Evolutionary conservation across 1,140 invertebrate genomes (phyloP), one percentile per base, ranked within the genome.

Genomic region (Copidosoma floridanum): DNA sequence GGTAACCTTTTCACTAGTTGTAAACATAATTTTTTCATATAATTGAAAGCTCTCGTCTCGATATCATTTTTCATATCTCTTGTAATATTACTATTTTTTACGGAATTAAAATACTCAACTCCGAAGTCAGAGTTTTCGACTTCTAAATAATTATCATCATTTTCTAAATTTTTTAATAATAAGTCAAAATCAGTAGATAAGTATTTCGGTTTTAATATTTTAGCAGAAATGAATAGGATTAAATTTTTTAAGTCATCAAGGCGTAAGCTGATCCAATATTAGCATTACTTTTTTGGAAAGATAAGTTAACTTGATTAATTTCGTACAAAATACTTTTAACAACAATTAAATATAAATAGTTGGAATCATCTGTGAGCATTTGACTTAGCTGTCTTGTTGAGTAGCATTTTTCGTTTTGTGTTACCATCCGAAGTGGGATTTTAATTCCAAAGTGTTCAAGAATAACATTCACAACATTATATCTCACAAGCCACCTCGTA

Each of bases 381-480:
- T 6, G 6, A 16, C 61, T 21, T 12, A 66, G 43, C 11, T 48
- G 6, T 21, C 58, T 47, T 18, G 54, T 54, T 7, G 21, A 47
- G 12, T 50, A 63, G 32, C 57, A 54, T 32, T 29, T 56, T 5
- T 66, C 61, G 3, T 20, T 12, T 24, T 24, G 1, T 44, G 47
- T 1, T 27, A 29, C 5, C 24, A 35, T 12, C n/a, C 37, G 55
- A 66, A 66, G 55, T 61, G 61, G 3, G 50, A 54, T 55, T 63
- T 60, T 18, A 66, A 29, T 38, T 66, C 38, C 1, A 58, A 58
- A 66, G 18, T 66, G 57, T 11, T 46, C 21, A 5, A 54, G 50
- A 20, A 66, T n/a, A 11, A 47, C 44, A 16, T 32, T 35, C 12
- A 51, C 18, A 1, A 21, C 48, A 37, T 37, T 51, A 23, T 37